A percentile compares a stretch with the other conserved stretches of the same genome.
phyloP scores from a whole-genome alignment of 1,140 invertebrate genomes.

The Mesaphorura yosii region DNA sequence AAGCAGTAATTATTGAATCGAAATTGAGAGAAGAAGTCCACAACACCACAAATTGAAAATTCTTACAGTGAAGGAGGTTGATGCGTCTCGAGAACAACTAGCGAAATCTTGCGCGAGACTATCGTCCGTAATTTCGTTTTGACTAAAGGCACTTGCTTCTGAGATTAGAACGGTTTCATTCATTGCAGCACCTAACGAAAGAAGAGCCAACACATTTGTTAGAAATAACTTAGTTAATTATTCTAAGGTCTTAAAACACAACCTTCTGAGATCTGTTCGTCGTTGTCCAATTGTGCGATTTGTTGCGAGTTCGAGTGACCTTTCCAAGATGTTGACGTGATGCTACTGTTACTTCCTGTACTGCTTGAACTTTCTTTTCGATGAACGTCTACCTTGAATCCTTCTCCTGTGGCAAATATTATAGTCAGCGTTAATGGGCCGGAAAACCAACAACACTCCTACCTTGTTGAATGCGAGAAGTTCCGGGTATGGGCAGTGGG shows the following conservation, averaged over 20 bases:
- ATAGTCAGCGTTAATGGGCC: not conserved
- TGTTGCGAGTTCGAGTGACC: not conserved
- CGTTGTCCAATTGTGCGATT: not conserved
- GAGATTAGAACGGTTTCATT: slow-evolving; percentile 4
- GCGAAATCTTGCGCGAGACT: slow-evolving; percentile 17
- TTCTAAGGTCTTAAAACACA: not conserved
- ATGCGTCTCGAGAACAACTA: slow-evolving; percentile 28
- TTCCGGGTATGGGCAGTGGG: no score
- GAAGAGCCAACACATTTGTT: not conserved
- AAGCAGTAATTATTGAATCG: not conserved
- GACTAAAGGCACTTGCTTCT: slow-evolving; percentile 9
- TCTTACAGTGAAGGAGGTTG: slow-evolving; percentile 20
- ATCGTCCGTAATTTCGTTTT: slow-evolving; percentile 5
- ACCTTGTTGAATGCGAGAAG: not conserved
- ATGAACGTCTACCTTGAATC: slow-evolving; percentile 84
- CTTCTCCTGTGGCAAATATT: slow-evolving; percentile 39
- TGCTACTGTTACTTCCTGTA: slow-evolving; percentile 37
- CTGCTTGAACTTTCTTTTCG: slow-evolving; percentile 80
- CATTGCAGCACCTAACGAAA: not conserved
- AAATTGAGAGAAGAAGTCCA: not conserved
- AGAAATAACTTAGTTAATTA: not conserved
- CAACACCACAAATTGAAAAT: not conserved
- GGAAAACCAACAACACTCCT: not conserved
- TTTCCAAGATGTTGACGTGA: slow-evolving; percentile 8
- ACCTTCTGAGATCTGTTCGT: no score